Evolutionary conservation across 2,113 vertebrate genomes (phyloP).

Genomic region (Gobiocypris rarus): DNA sequence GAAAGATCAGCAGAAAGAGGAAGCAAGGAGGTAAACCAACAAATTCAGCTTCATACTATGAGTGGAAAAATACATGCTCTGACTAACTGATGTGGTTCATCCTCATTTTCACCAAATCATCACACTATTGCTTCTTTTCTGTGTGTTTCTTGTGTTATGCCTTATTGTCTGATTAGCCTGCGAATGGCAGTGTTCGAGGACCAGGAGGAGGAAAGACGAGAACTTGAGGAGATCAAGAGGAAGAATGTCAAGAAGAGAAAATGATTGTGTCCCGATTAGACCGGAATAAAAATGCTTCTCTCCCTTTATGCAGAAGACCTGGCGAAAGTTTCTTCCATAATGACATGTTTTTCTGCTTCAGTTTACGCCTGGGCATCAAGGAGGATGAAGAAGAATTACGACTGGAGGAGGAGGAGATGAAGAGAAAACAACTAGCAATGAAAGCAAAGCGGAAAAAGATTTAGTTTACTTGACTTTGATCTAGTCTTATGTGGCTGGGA

Average conservation of each 20-base stretch:
- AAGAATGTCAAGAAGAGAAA: constrained; percentile 82
- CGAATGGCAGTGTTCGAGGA: constrained; percentile 89
- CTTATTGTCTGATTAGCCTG: constrained; percentile 74
- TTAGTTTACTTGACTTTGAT: constrained; percentile 35
- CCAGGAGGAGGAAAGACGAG: constrained; percentile 84
- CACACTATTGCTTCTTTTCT: constrained; percentile 36
- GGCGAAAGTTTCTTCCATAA: constrained; percentile 22
- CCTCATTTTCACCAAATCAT: constrained; percentile 25
- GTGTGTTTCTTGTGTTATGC: constrained; percentile 36
- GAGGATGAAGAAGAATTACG: constrained; percentile 62
- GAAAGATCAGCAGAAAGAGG: constrained; percentile 95
- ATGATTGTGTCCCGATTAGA: constrained; percentile 45
- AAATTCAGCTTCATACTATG: background rate
- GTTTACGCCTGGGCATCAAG: constrained; percentile 62
- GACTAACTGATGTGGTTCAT: background rate
- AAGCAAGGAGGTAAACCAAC: constrained; percentile 87
- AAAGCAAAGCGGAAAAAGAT: constrained; percentile 55
- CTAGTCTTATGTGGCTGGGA: constrained; percentile 11
- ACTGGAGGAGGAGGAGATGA: constrained; percentile 60
- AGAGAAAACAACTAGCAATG: constrained; percentile 55
- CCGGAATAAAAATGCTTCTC: background rate
- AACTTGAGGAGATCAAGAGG: constrained; percentile 83
- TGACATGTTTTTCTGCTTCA: constrained; percentile 40
- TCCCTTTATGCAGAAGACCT: background rate
- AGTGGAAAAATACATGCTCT: background rate